Conservation (phyloP, 2,797 vertebrate species). For the Tokudaia tokunoshimensis region DNA sequence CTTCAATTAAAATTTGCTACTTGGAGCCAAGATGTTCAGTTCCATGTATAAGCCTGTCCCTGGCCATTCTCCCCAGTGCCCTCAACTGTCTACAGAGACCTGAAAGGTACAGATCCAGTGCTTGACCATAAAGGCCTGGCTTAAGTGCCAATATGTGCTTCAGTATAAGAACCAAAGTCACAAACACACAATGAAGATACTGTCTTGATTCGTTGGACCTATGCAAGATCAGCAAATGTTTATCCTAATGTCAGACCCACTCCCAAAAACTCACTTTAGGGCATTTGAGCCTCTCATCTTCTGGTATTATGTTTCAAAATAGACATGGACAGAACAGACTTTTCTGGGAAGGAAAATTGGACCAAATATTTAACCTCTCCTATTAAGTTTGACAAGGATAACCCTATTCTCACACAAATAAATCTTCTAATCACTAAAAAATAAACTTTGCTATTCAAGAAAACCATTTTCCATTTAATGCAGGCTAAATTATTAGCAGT, state of each 20-base stretch:
- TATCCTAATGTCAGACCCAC: neutral
- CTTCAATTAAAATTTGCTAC: neutral
- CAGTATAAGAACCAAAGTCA: neutral
- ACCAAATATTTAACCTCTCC: neutral
- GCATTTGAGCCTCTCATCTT: neutral
- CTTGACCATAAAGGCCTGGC: neutral
- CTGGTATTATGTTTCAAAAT: neutral
- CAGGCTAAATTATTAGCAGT: neutral
- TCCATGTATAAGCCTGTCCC: neutral
- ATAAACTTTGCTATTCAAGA: neutral
- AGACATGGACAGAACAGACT: neutral
- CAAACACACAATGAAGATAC: neutral
- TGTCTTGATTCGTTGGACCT: neutral
- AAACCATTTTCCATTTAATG: slow-evolving; percentile 29
- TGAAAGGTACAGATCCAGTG: neutral
- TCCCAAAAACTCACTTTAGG: neutral
- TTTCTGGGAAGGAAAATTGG: neutral
- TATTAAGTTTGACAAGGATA: neutral
- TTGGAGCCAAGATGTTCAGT: neutral
- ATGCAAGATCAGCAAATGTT: neutral
- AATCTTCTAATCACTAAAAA: neutral
- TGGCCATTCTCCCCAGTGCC: neutral
- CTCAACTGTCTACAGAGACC: neutral
- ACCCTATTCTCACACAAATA: neutral
- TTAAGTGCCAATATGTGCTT: neutral